phyloP scores from a whole-genome alignment of 2,113 vertebrate species.

The Chascanopsetta lugubris region DNA sequence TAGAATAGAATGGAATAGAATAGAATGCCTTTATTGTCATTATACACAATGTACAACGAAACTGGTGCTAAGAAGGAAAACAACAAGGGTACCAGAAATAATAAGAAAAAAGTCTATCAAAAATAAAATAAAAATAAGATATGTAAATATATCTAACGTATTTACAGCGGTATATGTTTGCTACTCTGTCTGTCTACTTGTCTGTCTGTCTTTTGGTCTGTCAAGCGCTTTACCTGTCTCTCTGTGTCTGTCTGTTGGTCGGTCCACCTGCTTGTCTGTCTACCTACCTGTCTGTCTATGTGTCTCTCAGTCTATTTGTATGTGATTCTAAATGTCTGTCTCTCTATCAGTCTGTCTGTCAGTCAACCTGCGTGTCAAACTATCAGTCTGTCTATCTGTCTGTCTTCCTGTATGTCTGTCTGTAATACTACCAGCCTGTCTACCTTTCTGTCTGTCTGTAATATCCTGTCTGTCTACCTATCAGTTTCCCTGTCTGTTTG shows the following conservation, averaged over 20 bases:
- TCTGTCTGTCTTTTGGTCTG: not conserved
- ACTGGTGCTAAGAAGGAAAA: too few relatives aligned
- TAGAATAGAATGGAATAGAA: too few relatives aligned
- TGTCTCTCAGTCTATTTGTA: not conserved
- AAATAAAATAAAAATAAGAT: too few relatives aligned
- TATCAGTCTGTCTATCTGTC: too few relatives aligned
- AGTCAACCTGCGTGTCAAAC: too few relatives aligned
- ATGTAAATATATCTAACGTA: too few relatives aligned
- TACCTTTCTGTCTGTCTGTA: not conserved
- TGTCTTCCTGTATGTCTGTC: not conserved
- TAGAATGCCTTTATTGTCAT: too few relatives aligned
- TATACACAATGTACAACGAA: too few relatives aligned
- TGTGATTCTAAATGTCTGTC: too few relatives aligned
- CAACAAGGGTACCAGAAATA: too few relatives aligned
- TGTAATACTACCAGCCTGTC: not conserved
- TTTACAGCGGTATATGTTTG: slow-evolving; percentile 17
- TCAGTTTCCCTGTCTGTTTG: not conserved
- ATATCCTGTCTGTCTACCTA: not conserved
- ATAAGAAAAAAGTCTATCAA: too few relatives aligned
- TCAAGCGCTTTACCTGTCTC: not conserved
- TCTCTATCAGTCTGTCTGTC: too few relatives aligned
- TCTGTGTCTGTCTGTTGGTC: not conserved
- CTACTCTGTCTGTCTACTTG: not conserved
- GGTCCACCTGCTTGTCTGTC: not conserved
- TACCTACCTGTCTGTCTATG: not conserved